These are phyloP conservation scores for Heliangelus exortis DNA, from an alignment of 2,797 vertebrate species.

Conservation along the genomic window DNA sequence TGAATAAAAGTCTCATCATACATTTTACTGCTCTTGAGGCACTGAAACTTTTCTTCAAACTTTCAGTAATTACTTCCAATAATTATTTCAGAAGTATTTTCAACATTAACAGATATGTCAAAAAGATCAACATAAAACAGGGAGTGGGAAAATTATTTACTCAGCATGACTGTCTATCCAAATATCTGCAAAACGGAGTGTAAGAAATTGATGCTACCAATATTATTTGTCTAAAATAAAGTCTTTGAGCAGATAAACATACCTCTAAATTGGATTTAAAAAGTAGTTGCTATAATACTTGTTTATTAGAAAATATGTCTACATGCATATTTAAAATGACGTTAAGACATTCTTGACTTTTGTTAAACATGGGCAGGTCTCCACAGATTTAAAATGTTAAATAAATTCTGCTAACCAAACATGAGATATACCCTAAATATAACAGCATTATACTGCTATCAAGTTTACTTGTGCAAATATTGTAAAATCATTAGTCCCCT, in stretches of 20 bases:
- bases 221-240: neutral
- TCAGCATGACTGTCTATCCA: neutral
- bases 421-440: rapidly evolving
- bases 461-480: neutral
- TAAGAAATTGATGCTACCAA: neutral
- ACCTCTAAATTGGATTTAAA: neutral
- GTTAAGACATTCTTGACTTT: neutral
- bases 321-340: neutral
- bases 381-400: neutral
- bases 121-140: neutral
- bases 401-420: neutral
- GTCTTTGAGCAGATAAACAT: neutral
- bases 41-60: neutral
- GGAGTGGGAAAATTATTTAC: neutral
- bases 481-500: neutral
- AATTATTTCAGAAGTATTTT: neutral
- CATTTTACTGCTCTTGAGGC: neutral
- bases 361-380: neutral
- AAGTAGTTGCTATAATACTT: neutral
- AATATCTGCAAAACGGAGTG: neutral
- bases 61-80: neutral
- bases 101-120: neutral
- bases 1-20: neutral
- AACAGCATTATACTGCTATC: neutral
- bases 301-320: neutral